Base-by-base conservation (phyloP, 2,113 vertebrate genomes). In the Struthidea cinerea region DNA sequence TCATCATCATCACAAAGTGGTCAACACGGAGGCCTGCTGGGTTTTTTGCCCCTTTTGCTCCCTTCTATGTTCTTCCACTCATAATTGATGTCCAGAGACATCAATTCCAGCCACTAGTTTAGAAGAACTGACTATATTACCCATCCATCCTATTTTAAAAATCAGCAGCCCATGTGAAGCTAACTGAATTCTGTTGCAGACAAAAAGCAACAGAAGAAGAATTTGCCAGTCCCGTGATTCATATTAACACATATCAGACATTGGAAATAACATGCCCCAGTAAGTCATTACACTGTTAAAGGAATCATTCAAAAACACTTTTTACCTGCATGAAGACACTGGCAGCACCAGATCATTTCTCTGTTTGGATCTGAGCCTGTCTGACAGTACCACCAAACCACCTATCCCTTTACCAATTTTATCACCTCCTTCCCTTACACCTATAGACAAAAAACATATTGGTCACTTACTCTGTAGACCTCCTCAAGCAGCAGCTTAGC, bases 401-500 rank as follows among this genome's bases (percentile, higher is more conserved):
- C 13, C 27, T 35, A 33, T 35, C 39, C 16, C 27, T 60, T 52
- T 67, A 84, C 23, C 24, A 79, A 1, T 24, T 32, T 39, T 33
- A 61, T 16, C 10, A 39, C 13, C 32, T 55, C 50, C 75, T 33
- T 78, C 20, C 11, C 8, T 41, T 67, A 52, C 22, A 75, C 33
- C 12, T 85, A 27, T 20, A 77, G 17, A 76, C 15, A 75, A 11
- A 64, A 69, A 67, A 46, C 5, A 23, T 10, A 67, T 0, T 21
- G 56, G 10, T 30, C 15, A 92, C 99, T 94, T 98, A 99, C 99
- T 98, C 99, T 98, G 61, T 99, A 97, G 35, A 99, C 60, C 93
- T 99, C 99, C 90, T 99, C 99, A n/a, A 99, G 98, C 37, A 99
- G 98, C 65, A 99, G 98, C 77, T 98, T 98, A 85, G 99, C 99